Conservation (phyloP, 92 coral and sea anemone genomes). For the Porites evermanni region DNA sequence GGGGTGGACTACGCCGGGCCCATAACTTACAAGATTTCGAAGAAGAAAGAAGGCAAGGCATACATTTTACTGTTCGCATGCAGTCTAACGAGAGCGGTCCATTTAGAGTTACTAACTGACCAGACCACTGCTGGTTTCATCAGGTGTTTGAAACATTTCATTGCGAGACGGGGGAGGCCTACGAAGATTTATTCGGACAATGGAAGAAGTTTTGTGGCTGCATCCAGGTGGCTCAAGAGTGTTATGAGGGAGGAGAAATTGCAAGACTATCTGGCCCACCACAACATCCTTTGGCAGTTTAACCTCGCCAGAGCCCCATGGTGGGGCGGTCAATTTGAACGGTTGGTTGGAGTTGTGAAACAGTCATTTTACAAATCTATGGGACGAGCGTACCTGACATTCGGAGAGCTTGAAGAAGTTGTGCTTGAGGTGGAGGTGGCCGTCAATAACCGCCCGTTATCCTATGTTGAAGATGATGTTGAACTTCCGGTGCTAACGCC, state of each 20-base stretch:
- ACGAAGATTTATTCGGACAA: slow-evolving; percentile 65
- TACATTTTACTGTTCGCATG: not conserved
- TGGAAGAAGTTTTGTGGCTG: slow-evolving; percentile 46
- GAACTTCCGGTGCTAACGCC: not conserved
- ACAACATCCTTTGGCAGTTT: slow-evolving; percentile 61
- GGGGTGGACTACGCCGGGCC: too few species aligned
- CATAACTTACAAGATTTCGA: too few species aligned
- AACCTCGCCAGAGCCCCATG: slow-evolving; percentile 40
- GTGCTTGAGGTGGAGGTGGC: not conserved
- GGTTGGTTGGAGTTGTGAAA: slow-evolving; percentile 9
- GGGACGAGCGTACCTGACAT: not conserved
- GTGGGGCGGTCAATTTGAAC: slow-evolving; percentile 23
- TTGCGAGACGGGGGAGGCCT: slow-evolving; percentile 65
- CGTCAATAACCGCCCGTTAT: not conserved
- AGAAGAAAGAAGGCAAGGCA: slow-evolving; percentile 17
- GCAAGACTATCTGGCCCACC: slow-evolving; percentile 52
- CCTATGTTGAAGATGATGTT: not conserved
- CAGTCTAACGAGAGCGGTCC: slow-evolving; percentile 39
- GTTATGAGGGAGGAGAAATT: slow-evolving; percentile 56
- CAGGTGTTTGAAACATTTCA: slow-evolving; percentile 47
- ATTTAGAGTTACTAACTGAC: slow-evolving; percentile 10
- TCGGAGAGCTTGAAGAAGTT: not conserved
- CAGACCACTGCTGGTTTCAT: slow-evolving; percentile 32
- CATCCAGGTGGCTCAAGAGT: slow-evolving; percentile 47
- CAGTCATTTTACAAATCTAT: slow-evolving; percentile 3